Evolutionary conservation across 1,140 invertebrate genomes (phyloP), one percentile per base, ranked within the genome.

Genomic region (Drosophila lacertosa): DNA sequence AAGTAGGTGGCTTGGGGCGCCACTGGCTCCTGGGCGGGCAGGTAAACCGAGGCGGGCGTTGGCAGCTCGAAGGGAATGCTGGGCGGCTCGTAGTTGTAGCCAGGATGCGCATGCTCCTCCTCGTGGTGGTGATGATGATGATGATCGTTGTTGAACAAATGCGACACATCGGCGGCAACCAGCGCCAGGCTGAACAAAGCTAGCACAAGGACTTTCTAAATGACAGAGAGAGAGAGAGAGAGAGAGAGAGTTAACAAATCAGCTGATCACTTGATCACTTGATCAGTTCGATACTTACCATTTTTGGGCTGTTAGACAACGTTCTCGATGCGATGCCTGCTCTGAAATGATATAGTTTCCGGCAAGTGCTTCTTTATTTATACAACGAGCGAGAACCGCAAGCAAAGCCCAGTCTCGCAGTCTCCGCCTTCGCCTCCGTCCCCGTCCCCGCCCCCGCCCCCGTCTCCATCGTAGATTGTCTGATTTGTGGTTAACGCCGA

Each of bases 351-450:
- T 89, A 89, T 73, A 88, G 78, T 83, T 89, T 86, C 78, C 73
- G 79, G 65, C 60, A 74, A 78, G 68, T 82, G 79, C 78, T 80
- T 89, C 82, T 79, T 83, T 89, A 89, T 89, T 89, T 89, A 89
- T 89, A 89, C 82, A 80, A 67, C 33, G 37, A 55, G 62, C 60
- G 44, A 68, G 70, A 75, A 80, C 65, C 54, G 60, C 37, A 50
- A 58, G 44, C 45, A 48, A 44, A 54, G 68, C 60, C 58, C 63
- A 26, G 24, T 26, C 24, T 26, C 24, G 57, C 60, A 40, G 44
- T 67, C 57, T 57, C 32, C 16, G 47, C 45, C 65, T 18, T 6
- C 51, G 29, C 63, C 55, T 68, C 55, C 13, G 64, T 54, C 64
- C 37, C 22, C 13, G 9, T 18, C n/a, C 20, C 50, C 39, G 40